phyloP scores from a whole-genome alignment of 2,888 invertebrate species.

The Druceiella hillmani region DNA sequence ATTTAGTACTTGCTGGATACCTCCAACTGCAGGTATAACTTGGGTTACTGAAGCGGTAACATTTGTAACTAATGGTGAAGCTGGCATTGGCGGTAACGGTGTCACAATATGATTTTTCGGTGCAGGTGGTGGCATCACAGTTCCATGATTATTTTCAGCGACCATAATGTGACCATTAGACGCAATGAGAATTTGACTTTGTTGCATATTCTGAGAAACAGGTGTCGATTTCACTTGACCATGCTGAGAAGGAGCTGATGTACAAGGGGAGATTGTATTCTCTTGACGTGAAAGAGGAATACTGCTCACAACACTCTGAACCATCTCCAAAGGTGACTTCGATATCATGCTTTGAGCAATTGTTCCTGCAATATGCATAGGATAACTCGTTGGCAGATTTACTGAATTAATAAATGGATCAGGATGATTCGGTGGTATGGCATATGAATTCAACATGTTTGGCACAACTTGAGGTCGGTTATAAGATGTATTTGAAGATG shows the following conservation, averaged over 20 bases:
- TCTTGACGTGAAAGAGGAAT: slow-evolving; percentile 46
- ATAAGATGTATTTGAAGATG: slow-evolving; percentile 45
- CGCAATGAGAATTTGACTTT: slow-evolving; percentile 70
- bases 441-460: slow-evolving; percentile 41
- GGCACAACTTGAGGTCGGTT: slow-evolving; percentile 40
- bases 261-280: slow-evolving; percentile 40
- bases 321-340: slow-evolving; percentile 69
- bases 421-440: slow-evolving; percentile 45
- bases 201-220: slow-evolving; percentile 43
- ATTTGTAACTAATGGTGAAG: slow-evolving; percentile 58
- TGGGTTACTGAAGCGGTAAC: slow-evolving; percentile 61
- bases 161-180: slow-evolving; percentile 71
- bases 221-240: slow-evolving; percentile 27
- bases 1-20: slow-evolving; percentile 62
- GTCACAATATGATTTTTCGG: slow-evolving; percentile 43
- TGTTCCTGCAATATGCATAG: slow-evolving; percentile 44
- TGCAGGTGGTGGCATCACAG: slow-evolving; percentile 62
- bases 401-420: slow-evolving; percentile 47
- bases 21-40: slow-evolving; percentile 58
- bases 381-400: slow-evolving; percentile 44
- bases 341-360: slow-evolving; percentile 49
- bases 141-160: slow-evolving; percentile 51
- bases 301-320: slow-evolving; percentile 69
- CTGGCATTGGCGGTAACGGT: slow-evolving; percentile 56
- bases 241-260: slow-evolving; percentile 28